Conservation (phyloP, 2,113 vertebrate genomes). For the Phyllostomus hastatus region DNA sequence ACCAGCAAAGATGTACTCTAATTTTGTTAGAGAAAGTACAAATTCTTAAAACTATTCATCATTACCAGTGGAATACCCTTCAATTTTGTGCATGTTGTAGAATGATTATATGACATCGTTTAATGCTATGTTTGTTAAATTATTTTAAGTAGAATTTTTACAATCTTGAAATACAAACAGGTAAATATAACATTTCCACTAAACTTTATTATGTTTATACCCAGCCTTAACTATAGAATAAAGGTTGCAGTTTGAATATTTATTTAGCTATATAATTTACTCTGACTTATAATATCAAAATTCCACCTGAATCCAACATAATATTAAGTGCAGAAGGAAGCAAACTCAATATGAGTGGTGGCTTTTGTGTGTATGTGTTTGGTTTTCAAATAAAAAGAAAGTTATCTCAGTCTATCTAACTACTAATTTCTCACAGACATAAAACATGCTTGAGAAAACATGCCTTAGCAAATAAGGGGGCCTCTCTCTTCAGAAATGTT, state of each 20-base stretch:
- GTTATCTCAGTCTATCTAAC: neutral
- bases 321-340: neutral
- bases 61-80: slow-evolving; percentile 48
- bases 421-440: neutral
- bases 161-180: neutral
- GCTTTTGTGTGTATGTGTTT: neutral
- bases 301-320: neutral
- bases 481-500: neutral
- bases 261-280: slow-evolving; percentile 32
- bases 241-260: neutral
- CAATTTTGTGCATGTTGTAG: slow-evolving; percentile 51
- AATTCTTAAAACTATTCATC: slow-evolving; percentile 79
- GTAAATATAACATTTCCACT: slow-evolving; percentile 18
- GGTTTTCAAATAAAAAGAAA: slow-evolving; percentile 37
- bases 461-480: neutral
- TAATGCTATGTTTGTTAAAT: neutral
- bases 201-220: neutral
- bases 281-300: neutral
- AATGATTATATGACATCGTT: slow-evolving; percentile 47
- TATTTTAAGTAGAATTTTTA: slow-evolving; percentile 54
- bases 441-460: neutral
- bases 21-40: slow-evolving; percentile 73
- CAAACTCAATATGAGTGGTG: neutral
- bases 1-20: slow-evolving; percentile 70
- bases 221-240: neutral